Percentiles rank a stretch among this genome's conserved stretches.
Evolutionary conservation across 2,113 vertebrate species (phyloP).

Genomic region (Nansenia antarctica): DNA sequence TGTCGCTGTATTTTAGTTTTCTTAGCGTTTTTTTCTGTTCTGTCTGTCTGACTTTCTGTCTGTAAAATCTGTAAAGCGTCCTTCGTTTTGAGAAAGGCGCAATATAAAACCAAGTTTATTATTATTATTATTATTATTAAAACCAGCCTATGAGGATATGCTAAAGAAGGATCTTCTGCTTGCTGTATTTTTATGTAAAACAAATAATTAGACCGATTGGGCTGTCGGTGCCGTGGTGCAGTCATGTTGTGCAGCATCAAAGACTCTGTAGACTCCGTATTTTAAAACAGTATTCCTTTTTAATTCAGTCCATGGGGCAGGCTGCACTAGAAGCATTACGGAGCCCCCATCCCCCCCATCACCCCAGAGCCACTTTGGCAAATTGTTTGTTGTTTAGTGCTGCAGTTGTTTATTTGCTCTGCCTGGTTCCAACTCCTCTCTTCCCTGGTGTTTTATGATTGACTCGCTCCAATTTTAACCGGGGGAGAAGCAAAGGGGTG

Average conservation of each 20-base stretch:
- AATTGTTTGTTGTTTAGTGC: slow-evolving; percentile 38
- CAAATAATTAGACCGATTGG: too few species aligned
- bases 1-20: too few species aligned
- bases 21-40: too few species aligned
- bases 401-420: slow-evolving; percentile 50
- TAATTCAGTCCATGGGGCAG: slow-evolving; percentile 26
- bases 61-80: too few species aligned
- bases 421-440: slow-evolving; percentile 24
- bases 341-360: slow-evolving; percentile 12
- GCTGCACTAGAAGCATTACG: slow-evolving; percentile 33
- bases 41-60: too few species aligned
- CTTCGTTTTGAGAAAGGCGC: too few species aligned
- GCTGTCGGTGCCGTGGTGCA: slow-evolving; percentile 24
- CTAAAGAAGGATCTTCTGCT: too few species aligned
- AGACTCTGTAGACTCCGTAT: slow-evolving; percentile 15
- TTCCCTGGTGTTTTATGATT: slow-evolving; percentile 31
- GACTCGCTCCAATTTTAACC: slow-evolving; percentile 46
- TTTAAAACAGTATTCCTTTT: slow-evolving; percentile 2
- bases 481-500: slow-evolving; percentile 37
- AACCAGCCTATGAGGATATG: too few species aligned
- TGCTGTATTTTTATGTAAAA: too few species aligned
- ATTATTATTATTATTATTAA: too few species aligned
- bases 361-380: slow-evolving; percentile 16
- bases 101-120: too few species aligned
- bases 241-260: slow-evolving; percentile 29